Percentiles rank a stretch among this genome's conserved stretches.
Conservation (phyloP, 2,113 vertebrate species). For the Potamarius usumacintae region DNA sequence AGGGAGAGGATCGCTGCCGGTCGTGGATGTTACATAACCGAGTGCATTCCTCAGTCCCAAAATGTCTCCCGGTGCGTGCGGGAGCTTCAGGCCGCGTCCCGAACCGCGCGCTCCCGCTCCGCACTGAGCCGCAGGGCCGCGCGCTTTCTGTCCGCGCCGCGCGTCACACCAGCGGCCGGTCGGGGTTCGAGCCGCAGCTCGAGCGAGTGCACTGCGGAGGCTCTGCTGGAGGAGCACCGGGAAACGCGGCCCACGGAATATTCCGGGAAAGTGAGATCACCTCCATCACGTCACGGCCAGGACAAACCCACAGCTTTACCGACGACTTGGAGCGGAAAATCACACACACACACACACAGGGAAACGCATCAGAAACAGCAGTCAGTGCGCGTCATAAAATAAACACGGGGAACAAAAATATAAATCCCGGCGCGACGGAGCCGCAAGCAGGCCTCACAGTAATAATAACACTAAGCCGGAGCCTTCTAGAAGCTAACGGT, state of each 20-base stretch:
- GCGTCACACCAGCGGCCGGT: too few relatives aligned
- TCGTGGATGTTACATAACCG: not conserved
- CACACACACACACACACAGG: too few relatives aligned
- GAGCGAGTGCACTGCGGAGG: not conserved
- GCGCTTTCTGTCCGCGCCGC: too few relatives aligned
- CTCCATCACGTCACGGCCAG: not conserved
- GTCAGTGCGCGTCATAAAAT: too few relatives aligned
- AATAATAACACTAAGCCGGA: too few relatives aligned
- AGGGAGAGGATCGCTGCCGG: not conserved
- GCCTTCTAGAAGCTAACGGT: not conserved
- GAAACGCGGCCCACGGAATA: not conserved
- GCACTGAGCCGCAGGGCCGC: too few relatives aligned
- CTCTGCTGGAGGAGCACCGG: not conserved
- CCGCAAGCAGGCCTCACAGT: not conserved
- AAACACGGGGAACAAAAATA: too few relatives aligned
- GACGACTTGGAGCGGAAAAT: not conserved
- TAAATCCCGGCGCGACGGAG: not conserved
- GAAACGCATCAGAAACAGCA: fast-evolving
- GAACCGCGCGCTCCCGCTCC: not conserved
- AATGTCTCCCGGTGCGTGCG: not conserved
- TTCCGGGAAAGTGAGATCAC: constrained; percentile 6
- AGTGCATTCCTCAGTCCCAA: constrained; percentile 1
- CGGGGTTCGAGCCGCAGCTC: not conserved
- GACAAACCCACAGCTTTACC: not conserved
- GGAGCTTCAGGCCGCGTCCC: not conserved